These are phyloP conservation scores for Tetranychus cinnabarinus DNA, from an alignment of 1,140 invertebrate genomes.

Conservation along the genomic window DNA sequence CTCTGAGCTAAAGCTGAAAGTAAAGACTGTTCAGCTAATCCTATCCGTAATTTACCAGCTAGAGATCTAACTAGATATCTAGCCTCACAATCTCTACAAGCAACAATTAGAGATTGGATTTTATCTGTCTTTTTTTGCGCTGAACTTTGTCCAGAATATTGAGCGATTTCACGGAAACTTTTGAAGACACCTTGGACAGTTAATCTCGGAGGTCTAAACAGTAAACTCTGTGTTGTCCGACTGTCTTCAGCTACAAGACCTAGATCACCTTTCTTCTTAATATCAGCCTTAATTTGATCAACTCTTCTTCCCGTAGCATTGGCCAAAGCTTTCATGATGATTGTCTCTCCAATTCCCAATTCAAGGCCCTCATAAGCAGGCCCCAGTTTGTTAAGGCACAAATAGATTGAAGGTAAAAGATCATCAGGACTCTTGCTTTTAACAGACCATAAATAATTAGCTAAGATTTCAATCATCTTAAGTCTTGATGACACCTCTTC, in stretches of 20 bases:
- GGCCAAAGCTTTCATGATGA: slow-evolving; percentile 80
- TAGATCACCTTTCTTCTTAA: slow-evolving; percentile 56
- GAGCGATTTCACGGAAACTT: slow-evolving; percentile 70
- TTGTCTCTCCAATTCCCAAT: slow-evolving; percentile 75
- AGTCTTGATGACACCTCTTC: slow-evolving; percentile 60
- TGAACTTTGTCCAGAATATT: slow-evolving; percentile 54
- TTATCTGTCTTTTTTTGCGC: slow-evolving; percentile 70
- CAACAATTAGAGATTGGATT: slow-evolving; percentile 74
- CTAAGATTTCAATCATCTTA: slow-evolving; percentile 79
- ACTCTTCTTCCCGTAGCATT: slow-evolving; percentile 66
- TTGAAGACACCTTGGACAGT: slow-evolving; percentile 42
- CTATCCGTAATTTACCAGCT: slow-evolving; percentile 81
- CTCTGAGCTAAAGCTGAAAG: slow-evolving; percentile 66
- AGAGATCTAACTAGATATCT: slow-evolving; percentile 75
- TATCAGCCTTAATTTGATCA: slow-evolving; percentile 61
- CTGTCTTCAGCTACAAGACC: slow-evolving; percentile 79
- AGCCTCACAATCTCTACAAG: slow-evolving; percentile 69
- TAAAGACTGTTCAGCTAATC: slow-evolving; percentile 86
- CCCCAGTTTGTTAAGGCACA: slow-evolving; percentile 82
- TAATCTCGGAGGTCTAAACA: slow-evolving; percentile 37
- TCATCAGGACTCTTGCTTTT: slow-evolving; percentile 66
- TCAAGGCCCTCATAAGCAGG: slow-evolving; percentile 79
- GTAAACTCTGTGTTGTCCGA: slow-evolving; percentile 60
- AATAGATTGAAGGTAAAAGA: slow-evolving; percentile 64
- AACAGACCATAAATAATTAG: slow-evolving; percentile 82